phyloP scores from a whole-genome alignment of 2,113 vertebrate genomes.

The Sturnus vulgaris region DNA sequence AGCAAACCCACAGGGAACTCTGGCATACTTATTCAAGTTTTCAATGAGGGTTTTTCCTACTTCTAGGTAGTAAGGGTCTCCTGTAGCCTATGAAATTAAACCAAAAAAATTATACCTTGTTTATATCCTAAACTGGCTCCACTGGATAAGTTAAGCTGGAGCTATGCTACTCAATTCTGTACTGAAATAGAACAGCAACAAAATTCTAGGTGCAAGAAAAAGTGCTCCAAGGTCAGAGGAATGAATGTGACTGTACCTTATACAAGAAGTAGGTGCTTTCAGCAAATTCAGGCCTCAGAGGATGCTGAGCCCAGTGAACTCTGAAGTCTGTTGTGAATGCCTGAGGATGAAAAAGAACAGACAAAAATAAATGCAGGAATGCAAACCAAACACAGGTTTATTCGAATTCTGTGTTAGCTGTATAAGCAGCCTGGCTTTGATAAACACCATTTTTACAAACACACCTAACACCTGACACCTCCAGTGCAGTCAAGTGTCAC shows the following conservation, averaged over 20 bases:
- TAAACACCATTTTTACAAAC: neutral
- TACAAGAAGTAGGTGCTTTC: slow-evolving; percentile 99
- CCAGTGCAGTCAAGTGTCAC: neutral
- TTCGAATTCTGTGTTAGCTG: neutral
- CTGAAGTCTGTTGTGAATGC: slow-evolving; percentile 99
- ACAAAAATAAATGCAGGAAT: neutral
- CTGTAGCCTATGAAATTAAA: slow-evolving; percentile 82
- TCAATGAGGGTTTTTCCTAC: slow-evolving; percentile 95
- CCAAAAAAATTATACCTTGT: neutral
- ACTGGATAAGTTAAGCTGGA: neutral
- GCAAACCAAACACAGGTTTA: neutral
- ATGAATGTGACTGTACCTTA: slow-evolving; percentile 78
- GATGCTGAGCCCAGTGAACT: slow-evolving; percentile 98
- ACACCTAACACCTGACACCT: neutral
- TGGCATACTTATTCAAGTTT: slow-evolving; percentile 95
- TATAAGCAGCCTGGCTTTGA: neutral
- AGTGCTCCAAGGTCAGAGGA: neutral
- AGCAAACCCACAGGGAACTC: slow-evolving; percentile 96
- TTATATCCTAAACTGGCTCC: neutral
- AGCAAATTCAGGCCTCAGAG: slow-evolving; percentile 95
- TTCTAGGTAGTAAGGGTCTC: slow-evolving; percentile 96
- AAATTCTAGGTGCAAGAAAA: neutral
- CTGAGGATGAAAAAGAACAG: slow-evolving; percentile 61
- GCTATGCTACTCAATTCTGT: neutral
- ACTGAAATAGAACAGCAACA: neutral